Percentiles rank a stretch among this genome's conserved stretches.
These are phyloP conservation scores for Scleropages formosus DNA, from an alignment of 2,797 vertebrate species.

Conservation along the genomic window DNA sequence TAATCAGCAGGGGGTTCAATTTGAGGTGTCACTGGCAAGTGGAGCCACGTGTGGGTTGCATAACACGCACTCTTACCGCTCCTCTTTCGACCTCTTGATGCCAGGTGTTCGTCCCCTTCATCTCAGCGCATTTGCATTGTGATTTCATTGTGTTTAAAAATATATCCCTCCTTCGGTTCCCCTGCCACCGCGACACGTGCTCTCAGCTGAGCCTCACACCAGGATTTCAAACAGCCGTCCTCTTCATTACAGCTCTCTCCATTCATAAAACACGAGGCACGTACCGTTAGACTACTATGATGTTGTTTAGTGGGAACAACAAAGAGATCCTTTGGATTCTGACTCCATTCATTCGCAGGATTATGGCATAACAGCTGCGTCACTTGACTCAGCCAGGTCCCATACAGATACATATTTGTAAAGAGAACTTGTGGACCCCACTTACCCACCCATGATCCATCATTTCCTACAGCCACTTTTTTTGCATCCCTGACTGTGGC, in stretches of 20 bases:
- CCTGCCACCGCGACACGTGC: not conserved
- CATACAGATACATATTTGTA: too few species aligned
- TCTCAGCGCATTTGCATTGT: not conserved
- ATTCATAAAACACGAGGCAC: not conserved
- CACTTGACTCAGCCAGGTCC: too few species aligned
- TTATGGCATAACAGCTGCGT: too few species aligned
- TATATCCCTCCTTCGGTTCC: not conserved
- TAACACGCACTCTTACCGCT: not conserved
- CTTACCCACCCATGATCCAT: not conserved
- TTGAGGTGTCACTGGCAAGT: not conserved
- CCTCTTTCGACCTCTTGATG: not conserved
- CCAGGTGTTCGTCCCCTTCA: conserved; percentile 1
- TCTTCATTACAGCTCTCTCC: not conserved
- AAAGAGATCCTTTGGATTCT: not conserved
- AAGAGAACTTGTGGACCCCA: not conserved
- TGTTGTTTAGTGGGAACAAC: not conserved
- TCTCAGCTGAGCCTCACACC: not conserved
- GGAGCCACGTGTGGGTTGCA: not conserved
- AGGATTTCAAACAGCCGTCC: not conserved
- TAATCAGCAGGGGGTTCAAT: not conserved
- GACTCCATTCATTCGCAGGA: too few species aligned
- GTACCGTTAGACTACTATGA: too few species aligned
- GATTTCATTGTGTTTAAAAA: not conserved
- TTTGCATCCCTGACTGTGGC: not conserved
- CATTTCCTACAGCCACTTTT: conserved; percentile 33